Conservation (phyloP, 2,888 invertebrate species). For the Conus canariensis region DNA sequence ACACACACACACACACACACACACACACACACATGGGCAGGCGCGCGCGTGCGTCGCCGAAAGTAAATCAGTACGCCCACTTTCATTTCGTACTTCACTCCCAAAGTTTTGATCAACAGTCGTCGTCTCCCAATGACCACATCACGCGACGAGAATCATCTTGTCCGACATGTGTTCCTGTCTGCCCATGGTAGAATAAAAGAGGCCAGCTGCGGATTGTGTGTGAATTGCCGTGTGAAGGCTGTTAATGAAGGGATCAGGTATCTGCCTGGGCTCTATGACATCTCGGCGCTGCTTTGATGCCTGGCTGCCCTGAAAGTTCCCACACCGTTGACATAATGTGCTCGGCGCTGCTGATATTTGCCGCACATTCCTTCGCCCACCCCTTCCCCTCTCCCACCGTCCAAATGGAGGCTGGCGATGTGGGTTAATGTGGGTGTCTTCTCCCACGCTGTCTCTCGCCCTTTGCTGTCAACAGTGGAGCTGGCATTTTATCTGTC, state of each 20-base stretch:
- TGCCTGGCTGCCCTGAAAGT: background rate
- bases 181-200: no score
- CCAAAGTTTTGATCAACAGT: background rate
- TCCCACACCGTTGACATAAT: background rate
- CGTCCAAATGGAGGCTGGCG: no score
- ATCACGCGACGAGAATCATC: background rate
- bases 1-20: background rate
- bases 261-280: background rate
- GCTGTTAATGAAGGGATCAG: background rate
- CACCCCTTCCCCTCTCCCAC: no score
- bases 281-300: background rate
- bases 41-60: no score
- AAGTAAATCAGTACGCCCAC: no score
- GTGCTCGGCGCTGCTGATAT: background rate
- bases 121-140: background rate
- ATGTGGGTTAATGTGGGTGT: background rate
- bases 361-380: background rate
- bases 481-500: background rate
- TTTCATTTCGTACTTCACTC: background rate
- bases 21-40: background rate
- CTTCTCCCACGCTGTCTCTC: background rate
- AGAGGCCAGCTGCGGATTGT: no score
- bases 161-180: background rate
- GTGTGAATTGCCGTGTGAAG: background rate
- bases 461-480: background rate